Evolutionary conservation across 2,888 invertebrate species (phyloP).

Genomic region (Pterobdella sp.): DNA sequence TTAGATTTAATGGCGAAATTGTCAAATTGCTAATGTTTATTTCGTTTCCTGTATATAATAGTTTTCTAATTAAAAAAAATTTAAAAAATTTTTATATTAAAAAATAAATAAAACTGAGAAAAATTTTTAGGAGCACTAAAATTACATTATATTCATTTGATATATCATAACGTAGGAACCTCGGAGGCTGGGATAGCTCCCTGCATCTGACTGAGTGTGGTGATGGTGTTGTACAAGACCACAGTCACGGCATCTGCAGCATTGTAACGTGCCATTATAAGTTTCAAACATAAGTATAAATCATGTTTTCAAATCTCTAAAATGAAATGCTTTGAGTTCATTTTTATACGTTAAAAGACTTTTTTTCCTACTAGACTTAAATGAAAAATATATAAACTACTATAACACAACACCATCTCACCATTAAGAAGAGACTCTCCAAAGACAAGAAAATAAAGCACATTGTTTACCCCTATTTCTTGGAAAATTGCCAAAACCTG

Average conservation of each 20-base stretch:
- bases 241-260: conserved; percentile 57
- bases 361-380: not conserved
- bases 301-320: too few relatives aligned
- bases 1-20: too few relatives aligned
- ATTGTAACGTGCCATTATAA: too few relatives aligned
- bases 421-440: conserved; percentile 58
- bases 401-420: conserved; percentile 36
- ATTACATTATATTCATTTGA: too few relatives aligned
- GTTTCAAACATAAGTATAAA: too few relatives aligned
- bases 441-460: conserved; percentile 58
- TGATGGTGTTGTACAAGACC: conserved; percentile 56
- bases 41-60: too few relatives aligned
- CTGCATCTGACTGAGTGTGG: conserved; percentile 49
- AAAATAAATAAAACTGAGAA: not conserved
- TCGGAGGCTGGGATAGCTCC: conserved; percentile 41
- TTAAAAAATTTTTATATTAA: too few relatives aligned
- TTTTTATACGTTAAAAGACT: not conserved
- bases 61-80: too few relatives aligned
- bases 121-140: not conserved
- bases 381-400: not conserved
- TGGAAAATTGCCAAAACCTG: conserved; percentile 56
- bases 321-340: too few relatives aligned
- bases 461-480: conserved; percentile 57
- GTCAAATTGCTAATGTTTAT: too few relatives aligned
- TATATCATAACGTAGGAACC: conserved; percentile 36